Evolutionary conservation across 2,113 vertebrate species (phyloP), one percentile per base, ranked within the genome.

Genomic region (Gracilinanus agilis): DNA sequence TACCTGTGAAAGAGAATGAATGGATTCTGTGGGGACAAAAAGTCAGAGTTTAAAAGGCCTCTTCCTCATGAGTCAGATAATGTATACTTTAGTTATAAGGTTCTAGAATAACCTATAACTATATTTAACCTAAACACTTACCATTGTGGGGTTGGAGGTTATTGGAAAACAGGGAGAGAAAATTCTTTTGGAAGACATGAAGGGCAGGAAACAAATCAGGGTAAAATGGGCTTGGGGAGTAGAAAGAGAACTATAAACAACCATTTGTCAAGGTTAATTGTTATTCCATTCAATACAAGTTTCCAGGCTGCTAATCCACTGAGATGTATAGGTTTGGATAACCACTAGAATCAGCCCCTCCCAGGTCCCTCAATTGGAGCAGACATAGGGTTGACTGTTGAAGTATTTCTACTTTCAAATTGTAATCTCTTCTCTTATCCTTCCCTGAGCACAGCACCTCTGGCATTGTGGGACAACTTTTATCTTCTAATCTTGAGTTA

Each of bases 381-480:
- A 96, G 89, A 94, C 93, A 96, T 95, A 96, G 97, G 98, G 97
- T 97, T 93, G 34, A 75, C 96, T 96, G 96, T 97, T 97, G 98
- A 96, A 98, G 97, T 97, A 97, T 98, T 98, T 97, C 98, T 97
- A 98, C 98, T 97, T 98, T 97, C 92, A 98, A 98, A 97, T 97
- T 98, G 98, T 98, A 98, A 98, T 98, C 98, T 98, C 98, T 96
- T 94, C 95, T 96, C 96, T 96, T 95, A 97, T 94, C 96, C 96
- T 96, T 92, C 96, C 92, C 3, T 89, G 75, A 40, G 67, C 67
- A 40, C 34, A 75, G 67, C 6, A 40, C 16, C 67, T 40, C 55
- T n/a, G n/a, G n/a, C n/a, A n/a, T n/a, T n/a, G n/a, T n/a, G n/a
- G n/a, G n/a, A n/a, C n/a, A n/a, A n/a, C n/a, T n/a, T n/a, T n/a